phyloP scores from a whole-genome alignment of 1,140 invertebrate species.

The Drosophila nebulosa region DNA sequence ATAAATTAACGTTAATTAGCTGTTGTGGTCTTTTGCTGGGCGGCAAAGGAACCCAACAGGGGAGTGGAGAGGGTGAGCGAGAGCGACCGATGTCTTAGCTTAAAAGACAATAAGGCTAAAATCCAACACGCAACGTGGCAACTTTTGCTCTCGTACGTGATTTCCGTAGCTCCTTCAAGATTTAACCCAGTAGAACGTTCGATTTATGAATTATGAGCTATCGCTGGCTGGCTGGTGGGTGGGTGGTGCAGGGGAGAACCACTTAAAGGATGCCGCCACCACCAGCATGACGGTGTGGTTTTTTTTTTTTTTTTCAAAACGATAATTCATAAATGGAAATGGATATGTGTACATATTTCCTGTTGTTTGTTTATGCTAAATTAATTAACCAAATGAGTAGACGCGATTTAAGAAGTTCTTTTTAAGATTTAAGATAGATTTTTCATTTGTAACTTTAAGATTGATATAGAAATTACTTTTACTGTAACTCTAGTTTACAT shows the following conservation, averaged over 20 bases:
- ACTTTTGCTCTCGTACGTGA: constrained; percentile 68
- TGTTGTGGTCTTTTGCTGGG: constrained; percentile 58
- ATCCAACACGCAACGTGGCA: constrained; percentile 62
- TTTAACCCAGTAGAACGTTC: constrained; percentile 48
- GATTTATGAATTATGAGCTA: constrained; percentile 72
- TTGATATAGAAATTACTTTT: too few species aligned
- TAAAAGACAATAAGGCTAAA: constrained; percentile 74
- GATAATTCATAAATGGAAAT: constrained; percentile 56
- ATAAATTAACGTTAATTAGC: constrained; percentile 81
- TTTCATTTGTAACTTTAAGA: too few species aligned
- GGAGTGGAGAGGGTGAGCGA: neutral
- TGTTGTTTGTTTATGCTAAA: constrained; percentile 61
- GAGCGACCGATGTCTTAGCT: constrained; percentile 60
- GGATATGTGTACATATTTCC: constrained; percentile 3
- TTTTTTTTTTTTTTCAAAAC: constrained; percentile 6
- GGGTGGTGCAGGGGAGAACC: neutral
- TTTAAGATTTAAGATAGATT: too few species aligned
- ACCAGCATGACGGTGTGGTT: constrained; percentile 39
- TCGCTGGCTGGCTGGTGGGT: neutral
- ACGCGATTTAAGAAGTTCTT: constrained; percentile 7
- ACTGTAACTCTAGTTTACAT: too few species aligned
- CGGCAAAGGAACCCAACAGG: neutral
- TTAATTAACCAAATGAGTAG: constrained; percentile 69
- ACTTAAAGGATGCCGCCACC: constrained; percentile 1
- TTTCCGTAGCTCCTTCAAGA: constrained; percentile 59